Conservation (phyloP, 1,140 invertebrate genomes). For the Hyles vespertilio region DNA sequence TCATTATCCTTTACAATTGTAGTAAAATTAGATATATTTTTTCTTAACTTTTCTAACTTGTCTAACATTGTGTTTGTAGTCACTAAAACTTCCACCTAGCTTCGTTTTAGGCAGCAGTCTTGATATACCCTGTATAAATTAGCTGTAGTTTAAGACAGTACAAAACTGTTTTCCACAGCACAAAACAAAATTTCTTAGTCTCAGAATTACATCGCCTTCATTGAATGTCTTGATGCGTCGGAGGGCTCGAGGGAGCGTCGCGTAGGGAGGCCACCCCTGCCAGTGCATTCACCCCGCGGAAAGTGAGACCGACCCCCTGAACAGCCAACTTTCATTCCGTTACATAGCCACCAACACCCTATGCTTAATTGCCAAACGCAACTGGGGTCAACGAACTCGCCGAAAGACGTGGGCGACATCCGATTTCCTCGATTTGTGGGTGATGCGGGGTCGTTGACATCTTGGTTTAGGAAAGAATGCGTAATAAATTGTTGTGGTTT, state of each 20-base stretch:
- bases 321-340: slow-evolving; percentile 54
- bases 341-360: slow-evolving; percentile 58
- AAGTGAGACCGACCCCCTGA: slow-evolving; percentile 56
- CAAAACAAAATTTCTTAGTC: slow-evolving; percentile 16
- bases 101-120: too few relatives aligned
- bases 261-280: slow-evolving; percentile 50
- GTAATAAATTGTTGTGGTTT: too few relatives aligned
- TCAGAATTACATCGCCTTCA: slow-evolving; percentile 39
- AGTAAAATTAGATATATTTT: too few relatives aligned
- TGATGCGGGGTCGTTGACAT: slow-evolving; percentile 4
- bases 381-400: slow-evolving; percentile 53
- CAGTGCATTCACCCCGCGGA: slow-evolving; percentile 68
- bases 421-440: slow-evolving; percentile 11
- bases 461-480: too few relatives aligned
- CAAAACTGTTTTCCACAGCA: not conserved
- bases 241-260: slow-evolving; percentile 39
- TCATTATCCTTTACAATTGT: too few relatives aligned
- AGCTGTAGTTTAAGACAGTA: too few relatives aligned
- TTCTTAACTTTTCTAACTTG: too few relatives aligned
- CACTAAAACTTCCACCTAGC: too few relatives aligned
- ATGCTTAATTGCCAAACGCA: slow-evolving; percentile 64
- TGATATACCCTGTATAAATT: too few relatives aligned
- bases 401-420: slow-evolving; percentile 25
- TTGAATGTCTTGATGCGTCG: slow-evolving; percentile 60
- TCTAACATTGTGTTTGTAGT: too few relatives aligned